These are phyloP conservation scores for Emys orbicularis DNA, from an alignment of 2,797 vertebrate species.

Conservation along the genomic window DNA sequence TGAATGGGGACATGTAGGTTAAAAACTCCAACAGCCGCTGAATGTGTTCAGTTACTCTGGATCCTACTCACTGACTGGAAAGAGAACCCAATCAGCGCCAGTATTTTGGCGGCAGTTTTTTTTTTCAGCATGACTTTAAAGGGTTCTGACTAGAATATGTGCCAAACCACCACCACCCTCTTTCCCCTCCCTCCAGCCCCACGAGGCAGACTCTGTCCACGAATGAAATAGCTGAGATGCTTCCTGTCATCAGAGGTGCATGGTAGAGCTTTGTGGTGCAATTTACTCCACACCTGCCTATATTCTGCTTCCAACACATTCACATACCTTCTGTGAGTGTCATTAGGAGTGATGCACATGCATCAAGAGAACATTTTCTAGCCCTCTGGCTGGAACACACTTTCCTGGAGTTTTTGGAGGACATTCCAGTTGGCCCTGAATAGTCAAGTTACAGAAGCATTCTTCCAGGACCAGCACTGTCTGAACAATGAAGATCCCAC, in stretches of 20 bases:
- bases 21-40: neutral
- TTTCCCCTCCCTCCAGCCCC: neutral
- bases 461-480: neutral
- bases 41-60: neutral
- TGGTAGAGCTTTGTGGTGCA: neutral
- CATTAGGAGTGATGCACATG: neutral
- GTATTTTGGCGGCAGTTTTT: neutral
- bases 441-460: neutral
- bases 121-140: neutral
- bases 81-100: neutral
- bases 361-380: neutral
- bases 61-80: neutral
- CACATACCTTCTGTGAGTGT: neutral
- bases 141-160: neutral
- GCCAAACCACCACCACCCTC: neutral
- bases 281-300: neutral
- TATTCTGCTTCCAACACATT: fast-evolving
- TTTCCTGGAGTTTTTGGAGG: neutral
- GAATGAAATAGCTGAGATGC: neutral
- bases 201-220: fast-evolving
- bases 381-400: neutral
- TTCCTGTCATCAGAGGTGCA: neutral
- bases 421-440: neutral
- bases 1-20: neutral
- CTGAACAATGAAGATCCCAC: neutral